Percentiles rank a stretch among this genome's conserved stretches.
Evolutionary conservation across 2,888 invertebrate genomes (phyloP).

Genomic region (Galeruca laticollis): DNA sequence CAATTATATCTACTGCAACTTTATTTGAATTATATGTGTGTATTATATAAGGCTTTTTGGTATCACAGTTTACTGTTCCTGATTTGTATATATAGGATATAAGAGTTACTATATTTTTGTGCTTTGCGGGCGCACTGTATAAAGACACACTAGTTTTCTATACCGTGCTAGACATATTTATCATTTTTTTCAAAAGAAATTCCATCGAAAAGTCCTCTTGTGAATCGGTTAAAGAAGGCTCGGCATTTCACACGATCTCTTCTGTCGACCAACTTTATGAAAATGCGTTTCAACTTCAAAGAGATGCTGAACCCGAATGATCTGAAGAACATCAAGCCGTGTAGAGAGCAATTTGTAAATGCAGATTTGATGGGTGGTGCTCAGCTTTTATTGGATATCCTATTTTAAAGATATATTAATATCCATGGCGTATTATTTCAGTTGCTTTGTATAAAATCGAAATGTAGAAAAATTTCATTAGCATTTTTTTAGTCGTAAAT

Average conservation of each 20-base stretch:
- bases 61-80: no score
- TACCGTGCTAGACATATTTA: constrained; percentile 5
- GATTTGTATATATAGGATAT: no score
- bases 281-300: constrained; percentile 65
- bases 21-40: no score
- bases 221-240: constrained; percentile 43
- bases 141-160: no score
- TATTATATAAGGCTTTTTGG: no score
- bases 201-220: constrained; percentile 11
- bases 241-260: constrained; percentile 51
- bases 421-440: not conserved
- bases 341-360: constrained; percentile 63
- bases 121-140: no score
- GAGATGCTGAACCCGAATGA: constrained; percentile 59
- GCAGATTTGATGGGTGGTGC: constrained; percentile 56
- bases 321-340: constrained; percentile 59
- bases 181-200: constrained; percentile 21
- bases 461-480: not conserved
- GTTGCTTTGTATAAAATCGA: not conserved
- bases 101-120: no score
- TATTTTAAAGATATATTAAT: no score
- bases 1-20: no score
- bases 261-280: constrained; percentile 60
- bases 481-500: no score
- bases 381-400: not conserved